phyloP scores from a whole-genome alignment of 2,888 invertebrate species.

The Conomelus anceps region DNA sequence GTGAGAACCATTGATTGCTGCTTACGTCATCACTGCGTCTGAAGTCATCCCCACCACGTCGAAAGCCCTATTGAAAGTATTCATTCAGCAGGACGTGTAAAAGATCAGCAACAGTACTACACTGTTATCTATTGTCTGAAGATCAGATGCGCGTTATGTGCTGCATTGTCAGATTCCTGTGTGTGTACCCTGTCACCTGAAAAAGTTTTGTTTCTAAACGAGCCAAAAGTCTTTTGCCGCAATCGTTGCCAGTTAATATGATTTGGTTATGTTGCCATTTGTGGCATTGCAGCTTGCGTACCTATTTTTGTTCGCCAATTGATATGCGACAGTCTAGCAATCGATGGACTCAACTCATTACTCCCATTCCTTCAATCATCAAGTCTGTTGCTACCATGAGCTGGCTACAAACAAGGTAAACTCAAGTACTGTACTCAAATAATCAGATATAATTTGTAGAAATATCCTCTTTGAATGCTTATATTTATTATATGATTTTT shows the following conservation, averaged over 20 bases:
- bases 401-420: slow-evolving; percentile 20
- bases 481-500: no score
- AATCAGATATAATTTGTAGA: not conserved
- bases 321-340: slow-evolving; percentile 18
- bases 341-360: slow-evolving; percentile 21
- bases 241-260: not conserved
- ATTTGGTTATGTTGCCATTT: slow-evolving; percentile 24
- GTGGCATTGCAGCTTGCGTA: slow-evolving; percentile 22
- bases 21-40: not conserved
- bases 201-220: not conserved
- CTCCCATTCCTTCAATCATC: not conserved
- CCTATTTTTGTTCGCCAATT: slow-evolving; percentile 17
- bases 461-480: no score
- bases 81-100: not conserved
- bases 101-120: not conserved
- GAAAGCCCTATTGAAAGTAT: not conserved
- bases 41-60: not conserved
- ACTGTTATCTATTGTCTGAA: not conserved
- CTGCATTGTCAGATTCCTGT: not conserved
- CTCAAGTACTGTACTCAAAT: not conserved
- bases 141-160: not conserved
- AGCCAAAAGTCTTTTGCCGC: not conserved
- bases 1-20: not conserved
- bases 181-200: not conserved
- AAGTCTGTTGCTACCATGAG: slow-evolving; percentile 7